These are phyloP conservation scores for Spicauda simplicius DNA, from an alignment of 2,888 invertebrate species.

Conservation along the genomic window DNA sequence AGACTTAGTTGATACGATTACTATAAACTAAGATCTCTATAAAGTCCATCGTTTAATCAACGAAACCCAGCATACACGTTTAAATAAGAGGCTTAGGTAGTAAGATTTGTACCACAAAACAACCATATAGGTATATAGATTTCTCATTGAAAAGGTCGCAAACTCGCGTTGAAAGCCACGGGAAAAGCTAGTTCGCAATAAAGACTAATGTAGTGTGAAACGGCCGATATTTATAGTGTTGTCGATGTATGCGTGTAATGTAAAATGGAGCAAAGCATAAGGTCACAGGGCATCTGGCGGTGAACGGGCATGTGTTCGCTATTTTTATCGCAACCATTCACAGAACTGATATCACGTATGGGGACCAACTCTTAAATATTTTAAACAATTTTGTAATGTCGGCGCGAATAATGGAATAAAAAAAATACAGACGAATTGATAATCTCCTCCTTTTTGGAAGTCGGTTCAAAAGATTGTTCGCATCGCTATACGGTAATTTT, in stretches of 20 bases:
- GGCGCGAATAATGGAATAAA: neutral
- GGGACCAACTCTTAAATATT: slow-evolving; percentile 51
- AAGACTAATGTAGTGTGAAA: slow-evolving; percentile 65
- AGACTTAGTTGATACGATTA: no score
- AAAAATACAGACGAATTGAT: no score
- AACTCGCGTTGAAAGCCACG: neutral
- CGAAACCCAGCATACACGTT: no score
- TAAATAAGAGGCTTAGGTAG: no score
- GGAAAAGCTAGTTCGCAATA: slow-evolving; percentile 44
- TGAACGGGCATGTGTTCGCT: slow-evolving; percentile 70
- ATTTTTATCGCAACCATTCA: slow-evolving; percentile 77
- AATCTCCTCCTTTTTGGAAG: no score
- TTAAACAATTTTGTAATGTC: slow-evolving; percentile 4
- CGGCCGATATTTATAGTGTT: slow-evolving; percentile 62
- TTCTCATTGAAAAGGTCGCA: no score
- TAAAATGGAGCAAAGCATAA: slow-evolving; percentile 63
- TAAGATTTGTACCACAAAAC: no score
- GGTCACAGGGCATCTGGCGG: slow-evolving; percentile 82
- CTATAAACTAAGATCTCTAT: no score
- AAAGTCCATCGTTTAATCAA: no score
- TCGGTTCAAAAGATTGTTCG: no score
- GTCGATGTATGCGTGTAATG: slow-evolving; percentile 49
- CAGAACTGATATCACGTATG: slow-evolving; percentile 64
- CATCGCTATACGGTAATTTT: neutral
- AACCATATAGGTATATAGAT: no score